Percentiles rank a stretch among this genome's conserved stretches.
Conservation (phyloP, 2,113 vertebrate genomes). For the Monopterus albus region DNA sequence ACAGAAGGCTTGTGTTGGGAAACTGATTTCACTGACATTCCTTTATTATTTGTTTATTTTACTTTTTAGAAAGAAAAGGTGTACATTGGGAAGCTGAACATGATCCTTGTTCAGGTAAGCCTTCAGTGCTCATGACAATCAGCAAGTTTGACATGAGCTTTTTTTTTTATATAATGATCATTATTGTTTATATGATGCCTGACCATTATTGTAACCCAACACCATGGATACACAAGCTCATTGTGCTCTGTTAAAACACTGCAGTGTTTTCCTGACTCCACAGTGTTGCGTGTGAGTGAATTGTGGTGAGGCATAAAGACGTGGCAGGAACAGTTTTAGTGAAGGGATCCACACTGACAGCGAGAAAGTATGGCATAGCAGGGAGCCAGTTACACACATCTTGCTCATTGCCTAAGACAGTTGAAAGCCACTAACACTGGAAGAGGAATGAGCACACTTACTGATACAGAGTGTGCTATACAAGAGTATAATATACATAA, state of each 20-base stretch:
- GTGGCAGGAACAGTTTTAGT: constrained; percentile 24
- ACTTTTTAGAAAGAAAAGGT: constrained; percentile 95
- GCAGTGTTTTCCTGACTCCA: constrained; percentile 17
- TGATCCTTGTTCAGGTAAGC: constrained; percentile 99
- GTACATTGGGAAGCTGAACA: constrained; percentile 98
- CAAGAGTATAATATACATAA: neutral
- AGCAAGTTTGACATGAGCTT: no score
- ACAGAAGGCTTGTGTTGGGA: neutral
- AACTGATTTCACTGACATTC: neutral
- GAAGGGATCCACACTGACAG: constrained; percentile 37
- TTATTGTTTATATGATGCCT: neutral
- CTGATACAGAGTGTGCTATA: neutral
- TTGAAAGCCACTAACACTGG: neutral
- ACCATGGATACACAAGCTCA: no score
- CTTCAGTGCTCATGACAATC: neutral
- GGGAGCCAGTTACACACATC: neutral
- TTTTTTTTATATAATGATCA: no score
- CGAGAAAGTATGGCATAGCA: neutral
- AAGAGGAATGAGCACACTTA: neutral
- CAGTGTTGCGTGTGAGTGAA: constrained; percentile 22
- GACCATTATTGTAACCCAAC: neutral
- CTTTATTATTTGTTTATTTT: constrained; percentile 15
- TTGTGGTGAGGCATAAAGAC: no score
- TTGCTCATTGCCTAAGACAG: neutral
- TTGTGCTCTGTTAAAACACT: constrained; percentile 17